These are phyloP conservation scores for Lasioglossum leucozonium DNA, from an alignment of 2,888 invertebrate genomes.

Conservation along the genomic window DNA sequence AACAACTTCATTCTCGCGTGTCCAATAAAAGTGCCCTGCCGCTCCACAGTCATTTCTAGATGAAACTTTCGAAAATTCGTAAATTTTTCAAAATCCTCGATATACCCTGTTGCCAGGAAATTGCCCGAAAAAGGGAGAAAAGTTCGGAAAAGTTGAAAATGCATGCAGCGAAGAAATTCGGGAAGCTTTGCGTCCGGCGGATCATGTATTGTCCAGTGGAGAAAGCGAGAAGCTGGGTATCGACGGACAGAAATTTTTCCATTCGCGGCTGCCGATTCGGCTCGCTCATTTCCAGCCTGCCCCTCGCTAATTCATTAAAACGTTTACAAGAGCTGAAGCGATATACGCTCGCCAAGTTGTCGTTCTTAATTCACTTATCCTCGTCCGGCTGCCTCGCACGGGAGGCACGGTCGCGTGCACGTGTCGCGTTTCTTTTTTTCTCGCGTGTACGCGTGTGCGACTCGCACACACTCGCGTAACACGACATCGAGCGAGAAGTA, in stretches of 20 bases:
- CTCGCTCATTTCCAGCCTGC: slow-evolving; percentile 64
- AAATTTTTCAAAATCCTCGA: neutral
- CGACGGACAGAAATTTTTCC: slow-evolving; percentile 41
- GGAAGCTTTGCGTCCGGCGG: too few relatives aligned
- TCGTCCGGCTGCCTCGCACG: slow-evolving; percentile 39
- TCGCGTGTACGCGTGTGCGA: slow-evolving; percentile 14
- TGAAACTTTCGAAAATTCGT: neutral
- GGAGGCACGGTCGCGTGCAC: slow-evolving; percentile 46
- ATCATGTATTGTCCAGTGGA: slow-evolving; percentile 32
- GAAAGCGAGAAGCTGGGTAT: neutral
- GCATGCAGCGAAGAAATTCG: neutral
- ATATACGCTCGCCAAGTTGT: slow-evolving; percentile 57
- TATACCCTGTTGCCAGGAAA: neutral
- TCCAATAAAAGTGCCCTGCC: too few relatives aligned
- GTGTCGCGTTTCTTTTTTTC: slow-evolving; percentile 42
- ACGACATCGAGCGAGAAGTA: slow-evolving; percentile 22
- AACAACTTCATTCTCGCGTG: neutral
- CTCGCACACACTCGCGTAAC: neutral
- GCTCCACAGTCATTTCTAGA: neutral
- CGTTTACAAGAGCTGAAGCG: slow-evolving; percentile 69
- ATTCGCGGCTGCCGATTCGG: slow-evolving; percentile 35
- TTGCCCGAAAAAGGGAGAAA: neutral
- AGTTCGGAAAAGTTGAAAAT: slow-evolving; percentile 5
- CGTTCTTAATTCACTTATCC: slow-evolving; percentile 72
- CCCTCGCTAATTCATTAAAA: slow-evolving; percentile 73